Percentiles rank a stretch among this genome's conserved stretches.
phyloP scores from a whole-genome alignment of 2,113 vertebrate genomes.

The Amphiprion ocellaris region DNA sequence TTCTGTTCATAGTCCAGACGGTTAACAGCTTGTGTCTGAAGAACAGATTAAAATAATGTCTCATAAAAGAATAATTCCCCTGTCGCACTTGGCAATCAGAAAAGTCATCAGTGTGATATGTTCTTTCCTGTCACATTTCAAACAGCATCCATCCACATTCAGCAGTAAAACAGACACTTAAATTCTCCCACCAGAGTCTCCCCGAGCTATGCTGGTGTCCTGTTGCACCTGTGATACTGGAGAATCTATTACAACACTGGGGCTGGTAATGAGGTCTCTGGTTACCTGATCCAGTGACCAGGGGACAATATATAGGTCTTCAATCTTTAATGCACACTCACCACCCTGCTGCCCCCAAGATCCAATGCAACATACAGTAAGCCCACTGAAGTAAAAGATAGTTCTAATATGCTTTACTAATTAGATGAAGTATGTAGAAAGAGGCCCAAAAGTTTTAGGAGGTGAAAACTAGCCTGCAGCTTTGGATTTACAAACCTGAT shows the following conservation, averaged over 20 bases:
- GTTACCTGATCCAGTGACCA: slow-evolving; percentile 69
- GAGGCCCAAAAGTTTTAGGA: background rate
- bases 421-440: background rate
- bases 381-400: background rate
- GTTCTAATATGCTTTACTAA: slow-evolving; percentile 2
- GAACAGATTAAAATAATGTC: background rate
- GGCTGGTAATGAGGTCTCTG: slow-evolving; percentile 76
- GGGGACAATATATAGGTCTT: slow-evolving; percentile 62
- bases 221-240: slow-evolving; percentile 62
- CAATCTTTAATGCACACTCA: slow-evolving; percentile 71
- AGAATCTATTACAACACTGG: slow-evolving; percentile 76
- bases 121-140: background rate
- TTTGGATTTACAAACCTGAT: background rate
- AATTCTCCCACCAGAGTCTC: slow-evolving; percentile 12
- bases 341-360: slow-evolving; percentile 5
- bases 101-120: background rate
- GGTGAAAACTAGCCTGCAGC: background rate
- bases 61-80: background rate
- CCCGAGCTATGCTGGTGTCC: slow-evolving; percentile 43
- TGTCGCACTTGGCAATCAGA: background rate
- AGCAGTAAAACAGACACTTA: background rate
- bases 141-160: slow-evolving; percentile 1
- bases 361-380: background rate
- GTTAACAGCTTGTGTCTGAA: background rate
- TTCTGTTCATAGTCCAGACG: background rate